phyloP scores from a whole-genome alignment of 2,113 vertebrate species.

The Chamaea fasciata region DNA sequence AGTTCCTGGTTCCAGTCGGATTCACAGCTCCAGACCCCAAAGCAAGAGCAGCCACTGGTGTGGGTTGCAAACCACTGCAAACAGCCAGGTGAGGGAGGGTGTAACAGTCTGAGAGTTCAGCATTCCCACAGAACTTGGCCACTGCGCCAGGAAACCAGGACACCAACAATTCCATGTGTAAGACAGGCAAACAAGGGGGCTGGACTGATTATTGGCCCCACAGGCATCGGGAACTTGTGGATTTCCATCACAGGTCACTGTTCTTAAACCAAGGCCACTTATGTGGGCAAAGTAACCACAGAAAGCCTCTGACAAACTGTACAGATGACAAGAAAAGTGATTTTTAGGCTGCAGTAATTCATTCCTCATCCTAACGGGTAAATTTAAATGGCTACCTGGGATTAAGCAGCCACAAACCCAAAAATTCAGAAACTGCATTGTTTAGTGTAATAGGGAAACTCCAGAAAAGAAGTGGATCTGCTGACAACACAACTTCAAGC shows the following conservation, averaged over 20 bases:
- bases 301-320: background rate
- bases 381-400: background rate
- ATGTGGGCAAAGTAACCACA: accelerated
- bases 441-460: background rate
- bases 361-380: background rate
- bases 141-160: background rate
- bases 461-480: background rate
- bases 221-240: background rate
- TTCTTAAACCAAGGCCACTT: background rate
- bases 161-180: background rate
- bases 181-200: background rate
- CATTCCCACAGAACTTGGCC: background rate
- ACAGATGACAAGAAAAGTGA: background rate
- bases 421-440: background rate
- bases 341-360: background rate
- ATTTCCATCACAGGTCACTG: background rate
- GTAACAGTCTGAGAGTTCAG: accelerated
- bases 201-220: background rate
- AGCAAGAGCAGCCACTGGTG: background rate
- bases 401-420: background rate
- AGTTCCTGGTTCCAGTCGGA: background rate
- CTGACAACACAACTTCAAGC: background rate
- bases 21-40: background rate
- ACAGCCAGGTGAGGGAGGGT: background rate
- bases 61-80: background rate